These are phyloP conservation scores for Notospermus geniculatus DNA, from an alignment of 1,140 invertebrate genomes.

Conservation along the genomic window DNA sequence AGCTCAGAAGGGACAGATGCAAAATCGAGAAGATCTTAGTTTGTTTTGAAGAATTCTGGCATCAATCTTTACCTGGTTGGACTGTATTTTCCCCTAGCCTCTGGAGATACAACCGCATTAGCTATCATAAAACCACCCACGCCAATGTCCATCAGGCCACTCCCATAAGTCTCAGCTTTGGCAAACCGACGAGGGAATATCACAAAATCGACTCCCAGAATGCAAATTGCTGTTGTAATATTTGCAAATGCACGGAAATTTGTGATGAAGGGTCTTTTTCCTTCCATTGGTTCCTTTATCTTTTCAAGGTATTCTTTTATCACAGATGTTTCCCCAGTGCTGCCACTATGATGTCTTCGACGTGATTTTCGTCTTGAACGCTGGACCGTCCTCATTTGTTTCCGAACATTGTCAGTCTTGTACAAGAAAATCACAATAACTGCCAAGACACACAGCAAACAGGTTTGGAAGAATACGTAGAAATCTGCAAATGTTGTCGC, in stretches of 20 bases:
- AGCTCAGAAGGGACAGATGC: too few species aligned
- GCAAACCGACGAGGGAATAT: slow-evolving; percentile 77
- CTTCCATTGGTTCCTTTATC: slow-evolving; percentile 13
- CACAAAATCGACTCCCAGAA: slow-evolving; percentile 89
- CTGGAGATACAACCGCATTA: slow-evolving; percentile 76
- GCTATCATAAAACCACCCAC: slow-evolving; percentile 86
- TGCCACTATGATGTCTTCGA: background rate
- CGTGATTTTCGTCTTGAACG: slow-evolving; percentile 1
- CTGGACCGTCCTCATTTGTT: slow-evolving; percentile 7
- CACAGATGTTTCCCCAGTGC: slow-evolving; percentile 6
- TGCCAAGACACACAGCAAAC: slow-evolving; percentile 11
- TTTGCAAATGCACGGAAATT: slow-evolving; percentile 64
- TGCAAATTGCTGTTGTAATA: slow-evolving; percentile 75
- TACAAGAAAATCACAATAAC: slow-evolving; percentile 13
- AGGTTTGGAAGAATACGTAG: slow-evolving; percentile 3
- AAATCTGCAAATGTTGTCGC: too few species aligned
- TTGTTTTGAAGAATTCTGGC: too few species aligned
- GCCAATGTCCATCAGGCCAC: slow-evolving; percentile 90
- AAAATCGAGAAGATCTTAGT: too few species aligned
- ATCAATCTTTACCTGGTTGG: too few species aligned
- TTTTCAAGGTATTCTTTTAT: too few species aligned
- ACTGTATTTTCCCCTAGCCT: slow-evolving; percentile 38
- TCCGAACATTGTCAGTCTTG: slow-evolving; percentile 10
- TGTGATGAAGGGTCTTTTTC: slow-evolving; percentile 33
- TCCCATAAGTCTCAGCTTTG: slow-evolving; percentile 85